Evolutionary conservation across 2,797 vertebrate species (phyloP), one percentile per base, ranked within the genome.

Genomic region (Malurus leucopterus): DNA sequence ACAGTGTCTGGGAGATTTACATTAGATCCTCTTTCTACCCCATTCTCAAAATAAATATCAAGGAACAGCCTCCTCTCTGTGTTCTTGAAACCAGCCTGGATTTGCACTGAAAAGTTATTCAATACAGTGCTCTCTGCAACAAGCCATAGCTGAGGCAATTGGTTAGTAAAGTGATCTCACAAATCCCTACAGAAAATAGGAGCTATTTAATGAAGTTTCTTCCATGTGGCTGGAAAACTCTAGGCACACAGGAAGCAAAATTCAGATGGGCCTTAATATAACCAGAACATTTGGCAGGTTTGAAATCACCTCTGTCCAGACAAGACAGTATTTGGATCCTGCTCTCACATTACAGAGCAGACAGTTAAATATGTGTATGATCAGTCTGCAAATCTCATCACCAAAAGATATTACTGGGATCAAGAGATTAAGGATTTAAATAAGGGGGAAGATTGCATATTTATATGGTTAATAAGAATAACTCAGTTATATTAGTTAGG

Each of bases 391-490:
- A 69, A 79, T 70, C 80, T 93, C 91, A 93, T 93, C 83, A 84
- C 64, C 50, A 86, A 77, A 91, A 93, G 77, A 76, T 89, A 89
- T 86, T 64, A 76, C 49, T 61, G 17, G 85, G 92, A 92, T 91
- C 83, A 93, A 91, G 71, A 93, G 85, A 91, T 92, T 92, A 92
- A 84, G 47, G 74, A 79, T 84, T 93, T 89, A 93, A 93, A 95
- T 90, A 92, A 94, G 29, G 47, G 13, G 16, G 74, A 93, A 82
- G 87, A 88, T 61, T 69, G 64, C 19, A 40, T 89, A 76, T 92
- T 95, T 95, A 93, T 86, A 78, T 54, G 77, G 71, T 84, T 92
- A 92, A 95, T 88, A 85, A 93, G 89, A 93, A 89, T 78, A 92
- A 91, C 90, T 43, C 62, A 71, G 74, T 91, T 92, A 91, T 92